phyloP scores from a whole-genome alignment of 2,113 vertebrate species.

The Notothenia coriiceps region DNA sequence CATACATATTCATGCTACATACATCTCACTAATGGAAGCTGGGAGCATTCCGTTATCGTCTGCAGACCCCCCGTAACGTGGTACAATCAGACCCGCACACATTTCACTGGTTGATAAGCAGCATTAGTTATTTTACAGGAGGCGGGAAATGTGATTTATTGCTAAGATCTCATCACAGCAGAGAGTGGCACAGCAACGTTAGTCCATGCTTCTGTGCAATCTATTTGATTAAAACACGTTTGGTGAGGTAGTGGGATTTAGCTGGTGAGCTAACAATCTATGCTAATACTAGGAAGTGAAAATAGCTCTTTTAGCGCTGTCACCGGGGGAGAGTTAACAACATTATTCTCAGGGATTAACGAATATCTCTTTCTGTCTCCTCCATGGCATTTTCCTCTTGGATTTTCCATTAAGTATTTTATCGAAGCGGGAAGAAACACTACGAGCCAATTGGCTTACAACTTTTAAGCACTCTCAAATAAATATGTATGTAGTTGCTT shows the following conservation, averaged over 20 bases:
- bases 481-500: no score
- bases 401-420: no score
- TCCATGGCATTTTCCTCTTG: no score
- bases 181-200: not conserved
- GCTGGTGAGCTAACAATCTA: not conserved
- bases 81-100: not conserved
- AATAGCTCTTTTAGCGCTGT: no score
- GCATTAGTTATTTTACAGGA: not conserved
- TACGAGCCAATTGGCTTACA: no score
- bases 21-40: conserved; percentile 32
- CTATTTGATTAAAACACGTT: not conserved
- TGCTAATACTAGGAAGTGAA: no score
- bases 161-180: not conserved
- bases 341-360: no score
- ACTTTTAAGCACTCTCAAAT: no score
- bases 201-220: not conserved
- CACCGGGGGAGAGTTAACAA: no score
- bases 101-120: not conserved
- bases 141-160: conserved; percentile 8
- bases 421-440: no score
- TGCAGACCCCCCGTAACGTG: not conserved
- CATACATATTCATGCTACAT: conserved; percentile 23
- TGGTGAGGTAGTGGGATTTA: not conserved
- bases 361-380: no score
- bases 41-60: not conserved